A percentile compares a stretch with the other conserved stretches of the same genome.
Evolutionary conservation across 2,888 invertebrate species (phyloP).

Genomic region (Protodeltote pygarga): DNA sequence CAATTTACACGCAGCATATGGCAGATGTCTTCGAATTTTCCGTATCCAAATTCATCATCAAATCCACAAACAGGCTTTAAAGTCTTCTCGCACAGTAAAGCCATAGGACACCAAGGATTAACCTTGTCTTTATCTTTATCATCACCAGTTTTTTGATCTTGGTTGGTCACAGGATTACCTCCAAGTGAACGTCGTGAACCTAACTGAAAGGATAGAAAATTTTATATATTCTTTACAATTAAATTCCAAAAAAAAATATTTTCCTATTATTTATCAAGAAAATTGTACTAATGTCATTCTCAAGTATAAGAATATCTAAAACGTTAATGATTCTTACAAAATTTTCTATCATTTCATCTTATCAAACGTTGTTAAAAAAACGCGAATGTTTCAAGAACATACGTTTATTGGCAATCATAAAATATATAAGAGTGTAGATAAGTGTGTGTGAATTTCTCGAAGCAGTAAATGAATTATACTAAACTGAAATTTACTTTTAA

Average conservation of each 20-base stretch:
- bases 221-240: conserved; percentile 6
- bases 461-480: not conserved
- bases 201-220: conserved; percentile 57
- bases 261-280: not conserved
- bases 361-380: conserved; percentile 16
- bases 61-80: conserved; percentile 64
- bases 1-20: conserved; percentile 76
- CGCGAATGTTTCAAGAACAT: conserved; percentile 1
- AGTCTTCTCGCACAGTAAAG: conserved; percentile 60
- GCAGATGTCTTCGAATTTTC: conserved; percentile 71
- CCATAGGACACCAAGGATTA: conserved; percentile 68
- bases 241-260: not conserved
- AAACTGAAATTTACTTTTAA: not conserved
- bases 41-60: conserved; percentile 70
- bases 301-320: not conserved
- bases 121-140: conserved; percentile 26
- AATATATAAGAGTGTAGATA: not conserved
- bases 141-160: conserved; percentile 26
- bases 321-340: conserved; percentile 8
- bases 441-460: conserved; percentile 14
- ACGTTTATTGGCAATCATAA: conserved; percentile 29
- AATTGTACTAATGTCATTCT: not conserved
- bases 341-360: conserved; percentile 46
- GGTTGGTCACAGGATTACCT: conserved; percentile 28
- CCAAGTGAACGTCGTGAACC: conserved; percentile 53